These are phyloP conservation scores for Dromiciops gliroides DNA, from an alignment of 2,113 vertebrate genomes.

Conservation along the genomic window DNA sequence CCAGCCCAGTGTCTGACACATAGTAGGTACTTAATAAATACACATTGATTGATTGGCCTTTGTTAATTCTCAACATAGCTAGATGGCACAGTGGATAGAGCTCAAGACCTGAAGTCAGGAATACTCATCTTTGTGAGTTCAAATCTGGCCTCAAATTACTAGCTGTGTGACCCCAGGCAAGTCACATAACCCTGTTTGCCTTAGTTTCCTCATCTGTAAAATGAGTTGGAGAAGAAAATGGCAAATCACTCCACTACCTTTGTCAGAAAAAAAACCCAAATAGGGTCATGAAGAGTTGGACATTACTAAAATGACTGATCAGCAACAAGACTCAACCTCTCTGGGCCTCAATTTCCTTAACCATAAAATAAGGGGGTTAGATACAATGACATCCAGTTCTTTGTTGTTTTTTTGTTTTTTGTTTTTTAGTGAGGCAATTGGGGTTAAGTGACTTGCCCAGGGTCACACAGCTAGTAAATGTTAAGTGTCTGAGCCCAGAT, in stretches of 20 bases:
- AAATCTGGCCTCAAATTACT: background rate
- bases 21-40: background rate
- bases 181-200: background rate
- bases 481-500: no score
- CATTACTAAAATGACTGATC: background rate
- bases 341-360: background rate
- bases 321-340: background rate
- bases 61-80: background rate
- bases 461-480: no score
- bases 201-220: background rate
- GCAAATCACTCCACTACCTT: background rate
- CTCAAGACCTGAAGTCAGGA: no score
- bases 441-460: no score
- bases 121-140: background rate
- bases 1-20: background rate
- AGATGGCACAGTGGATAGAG: background rate
- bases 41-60: background rate
- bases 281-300: background rate
- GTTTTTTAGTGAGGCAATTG: no score
- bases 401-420: no score
- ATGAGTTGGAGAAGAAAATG: background rate
- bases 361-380: background rate
- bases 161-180: background rate
- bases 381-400: background rate
- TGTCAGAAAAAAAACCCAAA: background rate